phyloP scores from a whole-genome alignment of 2,888 invertebrate species.

The Drosophila kanekoi region DNA sequence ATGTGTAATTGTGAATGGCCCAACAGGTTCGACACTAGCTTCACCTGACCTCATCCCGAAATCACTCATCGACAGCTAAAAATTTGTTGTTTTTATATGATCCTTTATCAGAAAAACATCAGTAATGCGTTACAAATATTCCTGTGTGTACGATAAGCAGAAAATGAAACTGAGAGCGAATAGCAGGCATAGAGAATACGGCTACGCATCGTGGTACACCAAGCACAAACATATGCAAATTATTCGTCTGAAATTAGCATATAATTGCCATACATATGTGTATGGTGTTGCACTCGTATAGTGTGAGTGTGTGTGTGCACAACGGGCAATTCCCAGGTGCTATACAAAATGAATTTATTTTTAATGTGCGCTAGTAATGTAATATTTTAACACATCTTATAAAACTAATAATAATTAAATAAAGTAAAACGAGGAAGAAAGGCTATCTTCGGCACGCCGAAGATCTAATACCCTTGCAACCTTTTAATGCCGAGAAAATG shows the following conservation, averaged over 20 bases:
- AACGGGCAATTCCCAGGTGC: slow-evolving; percentile 71
- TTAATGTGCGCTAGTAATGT: too few relatives aligned
- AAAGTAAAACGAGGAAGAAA: too few relatives aligned
- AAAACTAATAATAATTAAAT: too few relatives aligned
- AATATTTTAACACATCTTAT: too few relatives aligned
- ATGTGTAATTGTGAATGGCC: too few relatives aligned
- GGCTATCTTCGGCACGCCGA: too few relatives aligned
- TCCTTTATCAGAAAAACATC: slow-evolving; percentile 22
- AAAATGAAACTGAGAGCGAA: slow-evolving; percentile 32
- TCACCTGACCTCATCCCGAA: slow-evolving; percentile 35
- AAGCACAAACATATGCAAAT: slow-evolving; percentile 61
- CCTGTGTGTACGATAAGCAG: slow-evolving; percentile 20
- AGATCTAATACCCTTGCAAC: too few relatives aligned
- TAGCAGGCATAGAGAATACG: slow-evolving; percentile 24
- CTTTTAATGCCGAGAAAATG: too few relatives aligned
- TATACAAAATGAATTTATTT: too few relatives aligned
- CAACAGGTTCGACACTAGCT: too few relatives aligned
- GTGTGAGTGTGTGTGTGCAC: slow-evolving; percentile 29
- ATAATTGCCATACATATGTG: slow-evolving; percentile 71
- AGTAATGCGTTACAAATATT: neutral
- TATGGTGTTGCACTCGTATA: neutral
- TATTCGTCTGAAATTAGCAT: slow-evolving; percentile 70
- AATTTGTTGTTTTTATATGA: slow-evolving; percentile 55
- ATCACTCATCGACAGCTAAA: slow-evolving; percentile 45
- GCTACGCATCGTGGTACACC: neutral